Base-by-base conservation (phyloP, 2,113 vertebrate genomes). In the Microcebus griseorufus region DNA sequence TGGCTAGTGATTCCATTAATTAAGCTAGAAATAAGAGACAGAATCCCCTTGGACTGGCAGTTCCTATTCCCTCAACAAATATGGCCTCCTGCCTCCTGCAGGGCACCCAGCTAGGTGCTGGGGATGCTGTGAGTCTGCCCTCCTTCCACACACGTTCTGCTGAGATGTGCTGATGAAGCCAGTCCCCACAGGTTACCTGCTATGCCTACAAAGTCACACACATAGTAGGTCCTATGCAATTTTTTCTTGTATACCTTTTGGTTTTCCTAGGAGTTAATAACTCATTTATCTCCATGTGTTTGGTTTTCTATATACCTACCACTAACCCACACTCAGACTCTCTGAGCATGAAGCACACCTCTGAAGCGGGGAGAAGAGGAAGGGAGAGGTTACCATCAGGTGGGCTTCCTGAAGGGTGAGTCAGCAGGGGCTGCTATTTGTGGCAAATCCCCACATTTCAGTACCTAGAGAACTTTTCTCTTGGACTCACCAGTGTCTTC, bases 101-200 rank as follows among this genome's bases (percentile, higher is more conserved):
- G 17, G 80, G 53, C 80, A 39, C 3, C 0, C 1, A 51, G 48
- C 25, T n/a, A 16, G 2, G 10, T 7, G 13, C 2, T 2, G 4
- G 18, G 82, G 25, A 14, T 2, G 18, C 25, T 3, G 11, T 5
- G 2, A 9, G 48, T 8, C 55, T 23, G 34, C 39, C n/a, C 65
- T 13, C 76, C 22, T 0, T 48, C 32, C 22, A 53, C 23, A 53
- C 69, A 10, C 10, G 4, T 18, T 37, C 92, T 60, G 16, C 14
- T 10, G 18, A 65, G 27, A 34, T 16, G 58, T 42, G 45, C 9
- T 16, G 2, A 86, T 1, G 8, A 60, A 60, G 58, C 42, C 51
- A 4, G 22, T 18, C 67, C 34, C 70, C 64, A 17, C 1, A 32
- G 84, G n/a, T 17, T 18, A 34, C 37, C 6, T 58, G 37, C 70